Evolutionary conservation across 2,797 vertebrate genomes (phyloP), one percentile per base, ranked within the genome.

Genomic region (Petrocephalus schoutedeni): DNA sequence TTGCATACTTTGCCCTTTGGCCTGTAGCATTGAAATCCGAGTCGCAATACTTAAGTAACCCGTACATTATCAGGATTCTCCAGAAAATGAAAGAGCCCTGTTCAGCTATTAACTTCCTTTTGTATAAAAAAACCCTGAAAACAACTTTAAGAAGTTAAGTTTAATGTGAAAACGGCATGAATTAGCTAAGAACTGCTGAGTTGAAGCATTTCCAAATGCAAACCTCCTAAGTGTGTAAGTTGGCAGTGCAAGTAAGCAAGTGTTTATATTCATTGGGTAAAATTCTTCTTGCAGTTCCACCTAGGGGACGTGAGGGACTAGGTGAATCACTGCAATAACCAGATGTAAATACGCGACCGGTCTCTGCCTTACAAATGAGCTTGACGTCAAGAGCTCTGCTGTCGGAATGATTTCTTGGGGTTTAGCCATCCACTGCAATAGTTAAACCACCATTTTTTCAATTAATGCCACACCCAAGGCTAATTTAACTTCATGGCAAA

Each of bases 371-470:
- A n/a, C 54, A 32, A 89, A 90, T 91, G 92, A 87, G 87, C 89
- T 88, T 90, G 86, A 45, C 53, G 0, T 87, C 7, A 5, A 28
- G 54, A 36, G 89, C 90, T 91, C 64, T 89, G 91, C 89, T 87
- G 53, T 91, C 91, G 89, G 77, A 28, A 56, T 86, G 36, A 53
- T 74, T 21, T 45, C 21, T 51, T 4, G 16, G 61, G 87, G 86
- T 86, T 88, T 91, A 89, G 90, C 19, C 54, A 85, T 57, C 90
- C 89, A 87, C 89, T 91, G 90, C 93, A 93, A 94, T 95, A 92
- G 93, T 91, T 89, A 93, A 93, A 94, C 94, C 93, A 91, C 89
- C 89, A 91, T 93, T 94, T 94, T 95, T 91, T 93, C 90, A 93
- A 94, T 93, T 92, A 89, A 93, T 93, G 92, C 91, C 90, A 6